Conservation (phyloP, 2,888 invertebrate species). For the Hypsopygia costalis region DNA sequence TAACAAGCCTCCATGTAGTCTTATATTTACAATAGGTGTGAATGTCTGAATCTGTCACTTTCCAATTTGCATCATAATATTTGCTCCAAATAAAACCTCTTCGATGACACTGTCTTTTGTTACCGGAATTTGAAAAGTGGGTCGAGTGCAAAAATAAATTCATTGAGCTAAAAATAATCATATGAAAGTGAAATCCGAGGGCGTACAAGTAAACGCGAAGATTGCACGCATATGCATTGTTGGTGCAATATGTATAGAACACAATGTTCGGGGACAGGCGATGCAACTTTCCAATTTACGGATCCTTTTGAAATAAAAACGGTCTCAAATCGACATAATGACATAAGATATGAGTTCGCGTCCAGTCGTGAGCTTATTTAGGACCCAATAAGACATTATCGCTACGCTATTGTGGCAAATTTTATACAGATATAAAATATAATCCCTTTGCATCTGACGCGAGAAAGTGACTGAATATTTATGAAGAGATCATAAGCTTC, state of each 20-base stretch:
- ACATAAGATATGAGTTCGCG: slow-evolving; percentile 26
- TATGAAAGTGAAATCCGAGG: slow-evolving; percentile 16
- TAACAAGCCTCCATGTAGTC: slow-evolving; percentile 2
- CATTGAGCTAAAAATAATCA: slow-evolving; percentile 7
- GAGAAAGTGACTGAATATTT: slow-evolving; percentile 68
- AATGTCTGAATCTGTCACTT: slow-evolving; percentile 2
- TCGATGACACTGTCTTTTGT: slow-evolving; percentile 5
- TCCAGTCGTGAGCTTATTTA: background rate
- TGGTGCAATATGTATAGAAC: slow-evolving; percentile 20
- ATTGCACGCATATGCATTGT: slow-evolving; percentile 14
- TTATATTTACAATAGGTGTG: background rate
- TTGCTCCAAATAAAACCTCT: slow-evolving; percentile 4
- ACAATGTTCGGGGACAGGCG: slow-evolving; percentile 39
- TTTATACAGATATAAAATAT: no score
- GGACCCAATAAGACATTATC: no score
- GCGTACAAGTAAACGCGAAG: slow-evolving; percentile 6
- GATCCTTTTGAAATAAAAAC: slow-evolving; percentile 50
- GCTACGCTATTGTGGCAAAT: no score
- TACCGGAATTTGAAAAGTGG: slow-evolving; percentile 5
- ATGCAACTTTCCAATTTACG: slow-evolving; percentile 62
- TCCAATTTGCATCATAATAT: background rate
- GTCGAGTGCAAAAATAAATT: slow-evolving; percentile 3
- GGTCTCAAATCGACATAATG: slow-evolving; percentile 47
- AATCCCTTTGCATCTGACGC: slow-evolving; percentile 47
- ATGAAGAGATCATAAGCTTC: slow-evolving; percentile 52